phyloP scores from a whole-genome alignment of 2,113 vertebrate genomes.

The Noctilio leporinus region DNA sequence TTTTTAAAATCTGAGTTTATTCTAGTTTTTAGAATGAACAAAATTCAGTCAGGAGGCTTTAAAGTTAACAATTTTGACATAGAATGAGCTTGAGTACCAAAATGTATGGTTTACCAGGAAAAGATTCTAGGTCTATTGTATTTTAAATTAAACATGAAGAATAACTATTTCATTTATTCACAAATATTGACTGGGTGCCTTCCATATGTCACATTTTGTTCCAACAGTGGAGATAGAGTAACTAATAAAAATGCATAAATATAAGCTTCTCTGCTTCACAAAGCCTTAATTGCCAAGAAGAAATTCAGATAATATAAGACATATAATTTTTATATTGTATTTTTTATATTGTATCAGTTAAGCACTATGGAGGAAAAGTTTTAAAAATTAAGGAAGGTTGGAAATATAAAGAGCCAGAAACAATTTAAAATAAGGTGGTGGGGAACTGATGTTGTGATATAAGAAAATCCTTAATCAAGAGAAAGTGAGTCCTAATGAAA shows the following conservation, averaged over 20 bases:
- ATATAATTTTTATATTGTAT: not conserved
- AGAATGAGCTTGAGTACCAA: not conserved
- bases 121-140: not conserved
- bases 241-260: not conserved
- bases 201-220: not conserved
- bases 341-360: not conserved
- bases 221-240: not conserved
- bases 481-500: not conserved
- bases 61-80: not conserved
- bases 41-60: not conserved
- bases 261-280: not conserved
- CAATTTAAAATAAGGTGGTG: not conserved
- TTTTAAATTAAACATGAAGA: not conserved
- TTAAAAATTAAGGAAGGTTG: not conserved
- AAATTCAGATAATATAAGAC: not conserved
- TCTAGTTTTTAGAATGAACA: not conserved
- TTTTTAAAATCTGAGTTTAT: not conserved
- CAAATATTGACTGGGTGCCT: not conserved
- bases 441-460: not conserved
- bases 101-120: not conserved
- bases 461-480: not conserved
- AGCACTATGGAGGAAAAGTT: not conserved
- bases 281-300: not conserved
- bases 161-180: not conserved
- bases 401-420: not conserved